These are phyloP conservation scores for Pelusios castaneus DNA, from an alignment of 2,113 vertebrate genomes.

Conservation along the genomic window DNA sequence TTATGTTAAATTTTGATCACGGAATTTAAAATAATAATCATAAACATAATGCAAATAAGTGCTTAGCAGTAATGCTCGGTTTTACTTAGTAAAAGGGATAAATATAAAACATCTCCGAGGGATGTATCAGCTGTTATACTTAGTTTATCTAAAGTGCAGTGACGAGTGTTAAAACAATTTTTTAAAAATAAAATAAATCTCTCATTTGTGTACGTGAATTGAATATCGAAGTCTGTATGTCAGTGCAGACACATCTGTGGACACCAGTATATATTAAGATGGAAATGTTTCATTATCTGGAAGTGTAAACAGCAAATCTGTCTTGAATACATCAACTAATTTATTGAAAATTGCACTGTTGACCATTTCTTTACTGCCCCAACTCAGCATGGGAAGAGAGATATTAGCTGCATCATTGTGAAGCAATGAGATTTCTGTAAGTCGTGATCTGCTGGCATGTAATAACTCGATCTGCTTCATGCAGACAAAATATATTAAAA, in stretches of 20 bases:
- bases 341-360: slow-evolving; percentile 55
- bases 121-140: slow-evolving; percentile 8
- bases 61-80: neutral
- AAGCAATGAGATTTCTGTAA: slow-evolving; percentile 83
- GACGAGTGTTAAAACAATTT: neutral
- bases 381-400: slow-evolving; percentile 54
- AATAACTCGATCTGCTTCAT: slow-evolving; percentile 85
- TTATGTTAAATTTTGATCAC: slow-evolving; percentile 60
- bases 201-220: neutral
- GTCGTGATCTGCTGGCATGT: slow-evolving; percentile 81
- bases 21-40: slow-evolving; percentile 3
- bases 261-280: slow-evolving; percentile 19
- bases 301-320: slow-evolving; percentile 59
- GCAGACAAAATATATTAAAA: slow-evolving; percentile 92
- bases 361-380: slow-evolving; percentile 62
- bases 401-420: slow-evolving; percentile 68
- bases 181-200: slow-evolving; percentile 19
- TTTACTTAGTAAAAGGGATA: slow-evolving; percentile 2
- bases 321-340: slow-evolving; percentile 61
- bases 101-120: slow-evolving; percentile 1
- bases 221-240: neutral
- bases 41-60: slow-evolving; percentile 2
- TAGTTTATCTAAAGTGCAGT: slow-evolving; percentile 5
- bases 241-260: neutral
- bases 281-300: slow-evolving; percentile 69